Evolutionary conservation across 2,797 vertebrate genomes (phyloP), one percentile per base, ranked within the genome.

Genomic region (Meda fulgida): DNA sequence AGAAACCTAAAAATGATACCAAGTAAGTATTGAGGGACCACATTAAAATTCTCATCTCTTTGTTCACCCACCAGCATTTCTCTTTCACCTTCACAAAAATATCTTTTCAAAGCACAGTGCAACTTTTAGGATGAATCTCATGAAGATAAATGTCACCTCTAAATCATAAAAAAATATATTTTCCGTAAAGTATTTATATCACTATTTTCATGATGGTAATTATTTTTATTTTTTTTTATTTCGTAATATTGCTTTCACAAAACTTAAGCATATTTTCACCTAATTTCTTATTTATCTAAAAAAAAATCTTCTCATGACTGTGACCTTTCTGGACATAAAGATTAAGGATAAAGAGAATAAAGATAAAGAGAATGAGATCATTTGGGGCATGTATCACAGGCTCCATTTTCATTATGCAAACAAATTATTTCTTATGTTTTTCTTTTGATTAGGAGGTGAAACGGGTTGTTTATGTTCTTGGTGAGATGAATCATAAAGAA

Each of bases 1-100:
- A 40, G 14, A 40, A 63, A 60, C 34, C 1, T 9, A 58, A 36
- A 78, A 77, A 58, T 60, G 8, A 40, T 34, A 78, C 23, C 53
- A 65, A 60, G n/a, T n/a, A n/a, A 36, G 5, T 8, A 7, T 18
- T 51, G 40, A 73, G 55, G 31, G 14, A 31, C 34, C 31, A 40
- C 51, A 31, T 58, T 60, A 81, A 43, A 40, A 58, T 40, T 55
- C 31, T 43, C 34, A 43, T 81, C 48, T 55, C 23, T 38, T 70
- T 71, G 48, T 71, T 34, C 34, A 58, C 79, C 67, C 80, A 71
- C 67, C 51, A 58, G n/a, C n/a, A 5, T 23, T 81, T 36, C 67
- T 43, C 10, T 81, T 36, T 58, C 48, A 69, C 55, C 55, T 78
- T 78, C 16, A 58, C 51, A 48, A 46, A 19, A 34, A 58, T 7